Percentiles rank a stretch among this genome's conserved stretches.
phyloP scores from a whole-genome alignment of 2,888 invertebrate genomes.

The Vanessa cardui region DNA sequence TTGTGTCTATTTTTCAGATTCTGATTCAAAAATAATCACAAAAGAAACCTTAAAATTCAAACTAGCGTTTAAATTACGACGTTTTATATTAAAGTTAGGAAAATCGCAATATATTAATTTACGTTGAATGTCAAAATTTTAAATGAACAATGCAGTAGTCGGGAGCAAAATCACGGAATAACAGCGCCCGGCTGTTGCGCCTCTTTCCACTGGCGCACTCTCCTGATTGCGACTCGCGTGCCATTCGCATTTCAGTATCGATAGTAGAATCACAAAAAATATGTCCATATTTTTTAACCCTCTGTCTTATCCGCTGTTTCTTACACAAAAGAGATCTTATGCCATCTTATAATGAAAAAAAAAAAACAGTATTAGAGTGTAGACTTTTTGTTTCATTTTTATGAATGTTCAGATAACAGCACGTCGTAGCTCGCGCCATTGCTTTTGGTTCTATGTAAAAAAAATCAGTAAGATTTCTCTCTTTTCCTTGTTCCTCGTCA shows the following conservation, averaged over 20 bases:
- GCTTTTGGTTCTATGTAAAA: neutral
- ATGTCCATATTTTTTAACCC: slow-evolving; percentile 4
- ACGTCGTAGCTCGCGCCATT: too few species aligned
- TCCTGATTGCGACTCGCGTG: slow-evolving; percentile 66
- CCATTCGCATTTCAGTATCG: slow-evolving; percentile 67
- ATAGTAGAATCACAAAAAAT: slow-evolving; percentile 48
- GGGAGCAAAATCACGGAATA: slow-evolving; percentile 31
- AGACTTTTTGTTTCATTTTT: too few species aligned
- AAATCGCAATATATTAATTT: neutral
- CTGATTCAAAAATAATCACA: too few species aligned
- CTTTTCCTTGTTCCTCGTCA: neutral
- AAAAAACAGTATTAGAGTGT: too few species aligned
- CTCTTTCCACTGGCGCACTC: slow-evolving; percentile 55
- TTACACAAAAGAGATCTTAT: neutral
- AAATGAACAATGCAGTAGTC: slow-evolving; percentile 33
- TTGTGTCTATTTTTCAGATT: too few species aligned
- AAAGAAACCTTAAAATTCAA: too few species aligned
- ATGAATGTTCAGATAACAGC: too few species aligned
- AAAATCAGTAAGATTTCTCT: neutral
- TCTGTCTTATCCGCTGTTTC: slow-evolving; percentile 8
- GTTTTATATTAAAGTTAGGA: neutral
- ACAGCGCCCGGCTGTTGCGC: slow-evolving; percentile 19
- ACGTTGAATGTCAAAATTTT: slow-evolving; percentile 17
- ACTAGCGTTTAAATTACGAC: too few species aligned
- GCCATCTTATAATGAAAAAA: neutral